Evolutionary conservation across 2,113 vertebrate species (phyloP).

Genomic region (Nothocercus julius): DNA sequence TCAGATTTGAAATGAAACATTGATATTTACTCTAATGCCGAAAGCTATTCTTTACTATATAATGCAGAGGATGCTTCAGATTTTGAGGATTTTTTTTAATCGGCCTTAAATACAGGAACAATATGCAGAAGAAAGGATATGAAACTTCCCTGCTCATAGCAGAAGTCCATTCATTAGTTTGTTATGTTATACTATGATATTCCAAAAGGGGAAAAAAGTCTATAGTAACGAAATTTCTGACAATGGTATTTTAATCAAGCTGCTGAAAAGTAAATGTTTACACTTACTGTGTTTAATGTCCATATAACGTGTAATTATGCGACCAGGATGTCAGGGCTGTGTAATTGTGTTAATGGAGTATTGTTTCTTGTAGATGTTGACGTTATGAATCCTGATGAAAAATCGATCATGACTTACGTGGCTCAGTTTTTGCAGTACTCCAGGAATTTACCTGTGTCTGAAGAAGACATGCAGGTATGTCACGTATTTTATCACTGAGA

Average conservation of each 20-base stretch:
- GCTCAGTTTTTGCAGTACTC: conserved; percentile 96
- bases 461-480: conserved; percentile 81
- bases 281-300: conserved; percentile 38
- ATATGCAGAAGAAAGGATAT: background rate
- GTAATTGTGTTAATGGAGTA: conserved; percentile 24
- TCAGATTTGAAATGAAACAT: background rate
- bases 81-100: background rate
- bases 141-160: background rate
- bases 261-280: conserved; percentile 51
- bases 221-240: conserved; percentile 29
- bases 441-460: conserved; percentile 72
- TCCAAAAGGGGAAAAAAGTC: background rate
- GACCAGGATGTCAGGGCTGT: conserved; percentile 32
- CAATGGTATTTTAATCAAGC: conserved; percentile 7
- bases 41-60: background rate
- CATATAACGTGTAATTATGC: conserved; percentile 32
- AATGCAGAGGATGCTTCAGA: background rate
- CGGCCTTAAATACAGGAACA: background rate
- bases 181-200: background rate
- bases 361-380: conserved; percentile 87
- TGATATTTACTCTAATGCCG: background rate
- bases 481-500: background rate
- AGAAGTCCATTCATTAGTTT: background rate
- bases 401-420: conserved; percentile 98
- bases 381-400: conserved; percentile 90